These are phyloP conservation scores for Ceyx cyanopectus DNA, from an alignment of 2,113 vertebrate species.

Conservation along the genomic window DNA sequence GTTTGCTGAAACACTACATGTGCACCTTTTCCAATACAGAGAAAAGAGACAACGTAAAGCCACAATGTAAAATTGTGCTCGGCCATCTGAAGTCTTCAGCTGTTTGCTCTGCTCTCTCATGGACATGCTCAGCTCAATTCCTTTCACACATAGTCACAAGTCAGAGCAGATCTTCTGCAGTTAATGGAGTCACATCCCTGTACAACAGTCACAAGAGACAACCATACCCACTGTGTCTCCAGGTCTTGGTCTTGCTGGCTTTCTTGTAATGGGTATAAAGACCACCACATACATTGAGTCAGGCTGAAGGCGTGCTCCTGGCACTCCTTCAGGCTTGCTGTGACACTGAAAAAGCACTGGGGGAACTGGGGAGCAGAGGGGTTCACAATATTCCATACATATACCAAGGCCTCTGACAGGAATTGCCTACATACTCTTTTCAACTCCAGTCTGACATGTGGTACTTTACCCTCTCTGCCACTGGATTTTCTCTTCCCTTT, in stretches of 20 bases:
- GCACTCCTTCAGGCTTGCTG: neutral
- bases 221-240: neutral
- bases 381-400: neutral
- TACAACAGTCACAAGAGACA: neutral
- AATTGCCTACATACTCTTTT: neutral
- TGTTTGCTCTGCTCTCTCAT: neutral
- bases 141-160: neutral
- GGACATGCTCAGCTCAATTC: neutral
- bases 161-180: neutral
- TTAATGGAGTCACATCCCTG: neutral
- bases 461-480: neutral
- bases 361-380: neutral
- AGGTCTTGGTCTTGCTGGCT: neutral
- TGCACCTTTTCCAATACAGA: neutral
- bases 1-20: neutral
- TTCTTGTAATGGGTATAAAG: neutral
- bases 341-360: neutral
- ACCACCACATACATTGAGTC: neutral
- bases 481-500: neutral
- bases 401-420: neutral
- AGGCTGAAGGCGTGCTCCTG: neutral
- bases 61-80: neutral
- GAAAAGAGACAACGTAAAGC: neutral
- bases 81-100: neutral
- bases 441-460: accelerated